Conservation (phyloP, 2,113 vertebrate genomes). For the Callorhinus ursinus region DNA sequence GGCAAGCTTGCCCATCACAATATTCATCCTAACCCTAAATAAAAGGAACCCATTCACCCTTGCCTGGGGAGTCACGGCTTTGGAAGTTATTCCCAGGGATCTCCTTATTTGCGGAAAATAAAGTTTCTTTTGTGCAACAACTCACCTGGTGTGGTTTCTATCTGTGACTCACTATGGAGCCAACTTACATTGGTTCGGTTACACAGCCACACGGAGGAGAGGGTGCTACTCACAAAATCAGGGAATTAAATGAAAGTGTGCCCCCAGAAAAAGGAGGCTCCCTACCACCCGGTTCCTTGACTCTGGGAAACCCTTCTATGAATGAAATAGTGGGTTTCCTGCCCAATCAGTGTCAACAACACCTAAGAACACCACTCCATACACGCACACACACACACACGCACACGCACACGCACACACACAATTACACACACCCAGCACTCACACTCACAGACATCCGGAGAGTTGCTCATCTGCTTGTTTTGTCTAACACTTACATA, state of each 20-base stretch:
- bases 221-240: accelerated
- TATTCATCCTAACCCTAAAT: neutral
- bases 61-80: neutral
- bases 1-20: neutral
- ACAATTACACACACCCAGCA: neutral
- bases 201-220: neutral
- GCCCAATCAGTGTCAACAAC: neutral
- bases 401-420: neutral
- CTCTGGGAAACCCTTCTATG: neutral
- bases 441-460: neutral
- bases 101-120: neutral
- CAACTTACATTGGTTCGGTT: neutral
- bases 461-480: neutral
- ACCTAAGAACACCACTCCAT: neutral
- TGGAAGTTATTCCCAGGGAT: neutral
- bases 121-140: neutral
- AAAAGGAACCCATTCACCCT: neutral
- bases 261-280: neutral
- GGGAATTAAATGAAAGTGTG: neutral
- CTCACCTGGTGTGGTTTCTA: neutral
- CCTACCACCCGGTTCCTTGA: accelerated
- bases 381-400: neutral
- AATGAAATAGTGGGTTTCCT: no score
- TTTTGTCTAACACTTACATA: neutral
- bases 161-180: neutral